Base-by-base conservation (phyloP, 2,888 invertebrate species). In the Agonum fuliginosum region DNA sequence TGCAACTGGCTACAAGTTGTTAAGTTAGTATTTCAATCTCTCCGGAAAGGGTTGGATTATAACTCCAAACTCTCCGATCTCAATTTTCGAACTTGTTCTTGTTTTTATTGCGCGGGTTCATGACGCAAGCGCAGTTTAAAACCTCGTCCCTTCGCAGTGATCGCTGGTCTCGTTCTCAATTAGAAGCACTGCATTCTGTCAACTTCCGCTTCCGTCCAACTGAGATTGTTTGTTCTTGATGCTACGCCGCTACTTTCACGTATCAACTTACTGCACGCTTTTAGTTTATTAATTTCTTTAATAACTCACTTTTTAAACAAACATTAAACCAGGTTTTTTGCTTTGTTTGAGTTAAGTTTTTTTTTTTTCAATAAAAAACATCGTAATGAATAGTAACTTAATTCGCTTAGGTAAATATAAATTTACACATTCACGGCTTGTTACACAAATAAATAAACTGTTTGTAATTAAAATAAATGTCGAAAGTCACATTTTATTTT, bases 121-220 rank as follows among this genome's bases (percentile, higher is more conserved):
- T 12, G 54, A 24, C 12, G 54, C 54, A 24, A 12, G 54, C 54
- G 54, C 54, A 22, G 54, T 54, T 22, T 22, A 10, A 12, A 20
- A 10, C 54, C 22, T n/a, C 10, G 48, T 24, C 54, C 24, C 54
- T 54, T 10, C 20, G 54, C 4, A 12, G n/a, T 37, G 70, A 14
- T 43, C 58, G 37, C 73, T 58, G 30, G 72, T 54, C 72, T 30
- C 20, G 48, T 22, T 54, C 72, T 54, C 73, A 73, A 73, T 73
- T 73, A 73, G 73, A 58, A 51, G 58, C 58, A 20, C 48, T 72
- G 72, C 54, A 72, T 72, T 72, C 37, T 72, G 72, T 73, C 73
- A 58, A 73, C 73, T 73, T 73, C 73, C 73, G 58, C 51, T 73
- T 73, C 73, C 41, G 30, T 51, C 72, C 30, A n/a, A n/a, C n/a